Percentiles rank a stretch among this genome's conserved stretches.
Evolutionary conservation across 2,888 invertebrate species (phyloP).

Genomic region (Harpalus rubripes): DNA sequence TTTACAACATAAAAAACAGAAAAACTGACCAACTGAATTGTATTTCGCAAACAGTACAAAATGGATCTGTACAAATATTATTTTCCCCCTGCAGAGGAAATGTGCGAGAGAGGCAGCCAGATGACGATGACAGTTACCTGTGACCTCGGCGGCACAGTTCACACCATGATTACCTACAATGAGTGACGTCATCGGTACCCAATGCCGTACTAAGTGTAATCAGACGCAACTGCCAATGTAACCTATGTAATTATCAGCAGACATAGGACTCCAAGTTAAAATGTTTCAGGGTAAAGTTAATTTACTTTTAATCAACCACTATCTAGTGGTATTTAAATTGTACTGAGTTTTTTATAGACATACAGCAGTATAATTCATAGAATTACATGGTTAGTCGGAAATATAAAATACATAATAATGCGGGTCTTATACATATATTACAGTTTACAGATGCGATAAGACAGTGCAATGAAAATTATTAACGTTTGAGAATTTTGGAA

Average conservation of each 20-base stretch:
- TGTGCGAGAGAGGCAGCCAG: background rate
- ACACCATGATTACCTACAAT: slow-evolving; percentile 46
- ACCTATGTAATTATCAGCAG: too few relatives aligned
- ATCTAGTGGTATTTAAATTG: too few relatives aligned
- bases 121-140: slow-evolving; percentile 1
- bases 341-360: too few relatives aligned
- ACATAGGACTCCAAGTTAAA: background rate
- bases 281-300: background rate
- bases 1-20: background rate
- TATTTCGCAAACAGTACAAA: background rate
- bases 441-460: too few relatives aligned
- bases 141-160: slow-evolving; percentile 44
- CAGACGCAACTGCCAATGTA: background rate
- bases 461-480: too few relatives aligned
- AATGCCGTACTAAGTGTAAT: slow-evolving; percentile 19
- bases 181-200: slow-evolving; percentile 27
- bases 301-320: background rate
- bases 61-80: background rate
- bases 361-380: too few relatives aligned
- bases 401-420: too few relatives aligned
- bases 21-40: background rate
- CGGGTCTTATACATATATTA: too few relatives aligned
- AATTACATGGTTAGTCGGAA: too few relatives aligned
- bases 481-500: too few relatives aligned
- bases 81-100: background rate